Evolutionary conservation across 2,797 vertebrate genomes (phyloP).

Genomic region (Spinus olivaceus): DNA sequence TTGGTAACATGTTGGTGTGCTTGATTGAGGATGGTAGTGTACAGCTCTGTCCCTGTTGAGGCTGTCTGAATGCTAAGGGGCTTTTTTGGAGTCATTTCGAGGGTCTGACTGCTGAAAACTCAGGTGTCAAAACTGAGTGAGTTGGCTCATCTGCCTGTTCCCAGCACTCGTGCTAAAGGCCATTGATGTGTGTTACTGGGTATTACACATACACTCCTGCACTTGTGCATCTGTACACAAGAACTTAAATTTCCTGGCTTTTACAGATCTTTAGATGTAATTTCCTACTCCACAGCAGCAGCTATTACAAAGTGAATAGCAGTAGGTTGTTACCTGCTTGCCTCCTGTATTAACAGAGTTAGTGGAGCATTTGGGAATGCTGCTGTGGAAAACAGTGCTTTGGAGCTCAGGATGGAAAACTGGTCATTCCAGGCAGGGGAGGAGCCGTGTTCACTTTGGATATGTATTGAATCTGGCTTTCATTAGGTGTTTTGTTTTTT

Average conservation of each 20-base stretch:
- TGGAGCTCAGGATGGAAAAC: not conserved
- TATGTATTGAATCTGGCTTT: not conserved
- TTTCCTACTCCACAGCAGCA: not conserved
- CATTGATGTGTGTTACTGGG: fast-evolving
- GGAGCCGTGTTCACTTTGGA: not conserved
- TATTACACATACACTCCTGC: not conserved
- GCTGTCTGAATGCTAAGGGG: not conserved
- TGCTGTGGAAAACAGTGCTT: not conserved
- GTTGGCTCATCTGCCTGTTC: not conserved
- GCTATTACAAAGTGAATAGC: not conserved
- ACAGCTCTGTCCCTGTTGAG: not conserved
- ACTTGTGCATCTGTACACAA: not conserved
- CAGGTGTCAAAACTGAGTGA: not conserved
- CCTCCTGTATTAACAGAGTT: not conserved
- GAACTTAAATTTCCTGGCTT: not conserved
- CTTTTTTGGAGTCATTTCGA: not conserved
- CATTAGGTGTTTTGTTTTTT: constrained; percentile 50
- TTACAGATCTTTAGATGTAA: not conserved
- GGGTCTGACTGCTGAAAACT: not conserved
- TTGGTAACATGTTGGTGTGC: fast-evolving
- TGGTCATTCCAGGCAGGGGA: not conserved
- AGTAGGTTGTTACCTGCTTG: not conserved
- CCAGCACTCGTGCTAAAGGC: not conserved
- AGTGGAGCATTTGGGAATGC: not conserved
- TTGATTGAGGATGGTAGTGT: not conserved